phyloP scores from a whole-genome alignment of 2,797 vertebrate species.

The Philypnodon macrostomus region DNA sequence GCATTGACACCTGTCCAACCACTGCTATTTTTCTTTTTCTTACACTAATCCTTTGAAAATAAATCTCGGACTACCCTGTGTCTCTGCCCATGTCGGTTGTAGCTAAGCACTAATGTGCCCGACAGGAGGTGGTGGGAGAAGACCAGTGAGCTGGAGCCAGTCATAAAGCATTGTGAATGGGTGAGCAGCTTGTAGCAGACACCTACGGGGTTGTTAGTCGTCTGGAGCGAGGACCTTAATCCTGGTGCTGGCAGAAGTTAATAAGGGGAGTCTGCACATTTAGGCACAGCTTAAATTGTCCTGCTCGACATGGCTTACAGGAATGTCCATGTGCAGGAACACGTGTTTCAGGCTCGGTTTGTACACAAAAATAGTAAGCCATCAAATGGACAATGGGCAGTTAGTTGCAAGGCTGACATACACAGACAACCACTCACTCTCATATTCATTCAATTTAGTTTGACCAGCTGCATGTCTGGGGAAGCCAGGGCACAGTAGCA shows the following conservation, averaged over 20 bases:
- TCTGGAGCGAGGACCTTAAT: conserved; percentile 70
- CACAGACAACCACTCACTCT: too few relatives aligned
- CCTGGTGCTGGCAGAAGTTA: conserved; percentile 62
- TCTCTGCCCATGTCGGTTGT: conserved; percentile 21
- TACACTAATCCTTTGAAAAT: conserved; percentile 37
- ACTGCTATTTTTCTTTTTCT: conserved; percentile 13
- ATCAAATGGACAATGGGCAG: too few relatives aligned
- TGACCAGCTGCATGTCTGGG: too few relatives aligned
- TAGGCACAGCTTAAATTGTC: conserved; percentile 46
- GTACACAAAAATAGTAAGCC: too few relatives aligned
- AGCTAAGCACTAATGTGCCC: conserved; percentile 65
- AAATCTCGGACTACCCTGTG: conserved; percentile 8
- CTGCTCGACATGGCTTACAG: conserved; percentile 44
- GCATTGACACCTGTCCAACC: background rate
- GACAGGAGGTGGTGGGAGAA: conserved; percentile 47
- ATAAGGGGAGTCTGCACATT: conserved; percentile 64
- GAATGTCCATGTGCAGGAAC: conserved; percentile 40
- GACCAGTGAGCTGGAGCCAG: conserved; percentile 48
- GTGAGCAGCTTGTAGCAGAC: conserved; percentile 75
- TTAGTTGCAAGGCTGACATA: too few relatives aligned
- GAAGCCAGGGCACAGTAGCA: too few relatives aligned
- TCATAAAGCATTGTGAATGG: conserved; percentile 74
- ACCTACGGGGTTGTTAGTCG: conserved; percentile 61
- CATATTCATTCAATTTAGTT: too few relatives aligned
- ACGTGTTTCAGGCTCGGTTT: conserved; percentile 14